Evolutionary conservation across 2,888 invertebrate genomes (phyloP), one percentile per base, ranked within the genome.

Genomic region (Trachelus stipa): DNA sequence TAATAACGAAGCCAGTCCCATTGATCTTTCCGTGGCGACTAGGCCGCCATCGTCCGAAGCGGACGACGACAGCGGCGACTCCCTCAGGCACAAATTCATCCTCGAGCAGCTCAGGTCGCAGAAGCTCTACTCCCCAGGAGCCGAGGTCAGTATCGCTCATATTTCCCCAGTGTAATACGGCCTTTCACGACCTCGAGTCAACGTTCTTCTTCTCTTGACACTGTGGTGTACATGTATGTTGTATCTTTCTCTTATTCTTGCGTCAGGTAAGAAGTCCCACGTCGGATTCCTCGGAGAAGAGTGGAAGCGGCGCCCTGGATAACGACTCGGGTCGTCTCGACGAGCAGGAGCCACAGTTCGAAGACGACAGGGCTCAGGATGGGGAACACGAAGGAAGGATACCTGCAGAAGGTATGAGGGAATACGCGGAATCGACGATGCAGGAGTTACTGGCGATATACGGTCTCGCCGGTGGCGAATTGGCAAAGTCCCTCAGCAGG

Each of bases 371-470:
- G 89, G 83, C 81, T 76, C 88, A 88, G 76, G 86, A 86, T 76
- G 73, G 80, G 74, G 84, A 81, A 69, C 82, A 79, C 79, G 83
- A 84, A 76, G 83, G 79, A 81, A 87, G 87, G 77, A 89, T 88
- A 75, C 88, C 89, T 1, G 86, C 86, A 80, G 90, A 90, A 77
- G 92, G 90, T n/a, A 92, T 93, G 89, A 92, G 92, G 80, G 92
- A 93, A 85, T 93, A 92, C 90, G 93, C 92, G 12, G 93, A 93
- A 83, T 92, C 91, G 80, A 93, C 93, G 78, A 93, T 93, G 93
- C 92, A 93, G 84, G 93, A 93, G 86, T 89, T 93, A 68, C 89
- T 93, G 78, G 92, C 92, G 78, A 92, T 93, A 84, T 93, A 93
- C 84, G 93, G 93, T 2, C 88, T 93, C 79, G 89, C 90, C 37